These are phyloP conservation scores for Clarias pachynema DNA, from an alignment of 2,797 vertebrate genomes.

Conservation along the genomic window DNA sequence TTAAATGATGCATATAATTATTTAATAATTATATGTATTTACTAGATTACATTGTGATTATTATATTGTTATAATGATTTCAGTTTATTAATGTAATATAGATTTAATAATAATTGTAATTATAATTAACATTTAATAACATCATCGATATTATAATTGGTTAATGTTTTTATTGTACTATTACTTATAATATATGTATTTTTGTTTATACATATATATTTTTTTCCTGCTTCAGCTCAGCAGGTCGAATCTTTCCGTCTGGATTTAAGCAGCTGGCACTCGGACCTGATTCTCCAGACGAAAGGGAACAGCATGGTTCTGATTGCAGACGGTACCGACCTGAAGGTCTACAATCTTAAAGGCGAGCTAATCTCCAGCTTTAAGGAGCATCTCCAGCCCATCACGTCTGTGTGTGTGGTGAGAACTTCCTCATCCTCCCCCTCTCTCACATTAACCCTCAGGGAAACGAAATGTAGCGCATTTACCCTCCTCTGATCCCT, in stretches of 20 bases:
- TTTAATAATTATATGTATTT: background rate
- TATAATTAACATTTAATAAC: background rate
- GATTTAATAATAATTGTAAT: background rate
- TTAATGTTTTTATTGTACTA: background rate
- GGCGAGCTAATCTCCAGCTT: slow-evolving; percentile 76
- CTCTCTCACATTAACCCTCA: background rate
- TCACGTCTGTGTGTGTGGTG: slow-evolving; percentile 82
- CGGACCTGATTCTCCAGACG: slow-evolving; percentile 68
- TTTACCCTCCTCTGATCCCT: slow-evolving; percentile 21
- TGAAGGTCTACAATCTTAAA: slow-evolving; percentile 74
- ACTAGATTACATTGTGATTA: background rate
- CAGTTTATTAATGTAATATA: background rate
- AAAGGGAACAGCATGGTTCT: slow-evolving; percentile 72
- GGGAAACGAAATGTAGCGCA: background rate
- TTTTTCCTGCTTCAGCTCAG: slow-evolving; percentile 57
- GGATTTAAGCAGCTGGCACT: slow-evolving; percentile 20
- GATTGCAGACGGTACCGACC: slow-evolving; percentile 60
- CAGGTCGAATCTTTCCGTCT: slow-evolving; percentile 73
- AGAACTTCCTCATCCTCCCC: slow-evolving; percentile 33
- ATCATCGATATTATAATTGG: no score
- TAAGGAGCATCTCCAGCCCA: slow-evolving; percentile 77
- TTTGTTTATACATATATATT: background rate
- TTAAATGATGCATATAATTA: background rate
- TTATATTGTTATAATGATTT: background rate
- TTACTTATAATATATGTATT: background rate